Base-by-base conservation (phyloP, 2,113 vertebrate species). In the Caranx ignobilis region DNA sequence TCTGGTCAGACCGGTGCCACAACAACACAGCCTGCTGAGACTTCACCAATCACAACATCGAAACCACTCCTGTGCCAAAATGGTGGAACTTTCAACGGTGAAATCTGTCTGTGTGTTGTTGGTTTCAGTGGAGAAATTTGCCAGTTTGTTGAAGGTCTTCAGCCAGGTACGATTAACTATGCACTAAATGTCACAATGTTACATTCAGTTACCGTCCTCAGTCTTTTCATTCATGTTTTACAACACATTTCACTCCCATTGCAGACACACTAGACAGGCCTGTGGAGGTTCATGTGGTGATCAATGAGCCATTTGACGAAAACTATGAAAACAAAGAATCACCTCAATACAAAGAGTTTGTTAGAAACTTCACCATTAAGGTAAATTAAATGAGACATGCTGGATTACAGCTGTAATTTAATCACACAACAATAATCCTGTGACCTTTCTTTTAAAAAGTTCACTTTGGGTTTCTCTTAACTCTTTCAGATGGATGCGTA, bases 401-500 rank as follows among this genome's bases (percentile, higher is more conserved):
- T 26, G 26, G 26, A 26, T 26, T 26, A 26, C 26, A 26, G 26
- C 26, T 26, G 26, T 26, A 26, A 26, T 26, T 26, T 26, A 26
- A 1, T 26, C 26, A 26, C 26, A 1, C 26, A 26, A 26, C 26
- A 26, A 26, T 26, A 26, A 26, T 26, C 26, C 26, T 26, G 26
- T 26, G 26, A 26, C 26, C 26, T 26, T 26, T 26, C 26, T 26
- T 26, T 26, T 26, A 34, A 34, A 26, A 56, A 12, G 1, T 5
- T 32, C 12, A 57, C 12, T 16, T 6, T 60, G 57, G 4, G 16
- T 35, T n/a, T 26, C 15, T 19, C 11, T 8, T 57, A 50, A 21
- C 56, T 55, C 12, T 87, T 81, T 52, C 78, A 86, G 84, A 86
- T 82, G 84, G 2, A 2, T 0, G 4, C 0, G 0, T 60, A 64